Evolutionary conservation across 1,140 invertebrate genomes (phyloP), one percentile per base, ranked within the genome.

Genomic region (Leptoteleia sp.): DNA sequence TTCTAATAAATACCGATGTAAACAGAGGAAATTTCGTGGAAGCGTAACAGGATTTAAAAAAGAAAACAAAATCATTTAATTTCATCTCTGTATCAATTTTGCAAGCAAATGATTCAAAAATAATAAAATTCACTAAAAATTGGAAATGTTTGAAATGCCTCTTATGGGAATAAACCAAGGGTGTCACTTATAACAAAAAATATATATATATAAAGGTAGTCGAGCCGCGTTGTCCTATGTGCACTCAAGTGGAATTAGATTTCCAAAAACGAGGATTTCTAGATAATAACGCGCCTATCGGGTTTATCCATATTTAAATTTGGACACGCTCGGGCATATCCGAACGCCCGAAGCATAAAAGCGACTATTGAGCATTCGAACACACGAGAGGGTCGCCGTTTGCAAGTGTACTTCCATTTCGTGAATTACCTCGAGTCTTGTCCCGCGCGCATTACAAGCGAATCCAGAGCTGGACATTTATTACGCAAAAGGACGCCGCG

Each of bases 281-380:
- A 29, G 7, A 59, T 17, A 47, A 59, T 43, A 59, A 33, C 45
- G 35, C 33, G 35, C 35, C 43, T 42, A 52, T 22, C 40, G 16
- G 4, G 43, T 47, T 71, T 62, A 62, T 72, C 40, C 55, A 62
- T 54, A 72, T 54, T 72, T 62, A 72, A 72, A 72, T 62, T 72
- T 16, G 13, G 17, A 16, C 22, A 37, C 38, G 37, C 17, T 17
- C 43, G 11, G 45, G 45, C 37, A 25, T 61, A 52, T n/a, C 37
- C 47, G 29, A 52, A n/a, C n/a, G 57, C 9, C n/a, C 22, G 45
- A 17, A 8, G 31, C 19, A 71, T 52, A 27, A 52, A 54, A 54
- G 37, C 43, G 54, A 52, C 47, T 57, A 68, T 54, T 67, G 64
- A 67, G 64, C 12, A 55, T 31, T 55, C 29, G 29, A 43, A 47